Evolutionary conservation across 2,888 invertebrate species (phyloP).

Genomic region (Pinctada fucata): DNA sequence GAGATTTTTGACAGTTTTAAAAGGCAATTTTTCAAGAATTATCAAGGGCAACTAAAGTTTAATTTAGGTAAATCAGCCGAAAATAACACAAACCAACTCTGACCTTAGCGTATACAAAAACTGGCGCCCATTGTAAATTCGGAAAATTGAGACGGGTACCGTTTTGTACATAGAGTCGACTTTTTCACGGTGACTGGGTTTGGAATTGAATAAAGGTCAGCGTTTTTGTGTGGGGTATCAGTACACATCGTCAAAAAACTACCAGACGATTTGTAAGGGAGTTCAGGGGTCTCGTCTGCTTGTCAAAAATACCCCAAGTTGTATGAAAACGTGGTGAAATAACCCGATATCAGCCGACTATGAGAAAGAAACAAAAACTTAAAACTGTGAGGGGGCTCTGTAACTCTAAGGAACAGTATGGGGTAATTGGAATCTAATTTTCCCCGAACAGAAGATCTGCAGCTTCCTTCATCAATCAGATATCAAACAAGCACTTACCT

Average conservation of each 20-base stretch:
- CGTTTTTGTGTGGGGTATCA: slow-evolving; percentile 12
- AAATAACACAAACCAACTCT: slow-evolving; percentile 16
- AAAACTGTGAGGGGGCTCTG: no score
- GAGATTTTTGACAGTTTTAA: no score
- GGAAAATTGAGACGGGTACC: slow-evolving; percentile 19
- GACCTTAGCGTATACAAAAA: slow-evolving; percentile 16
- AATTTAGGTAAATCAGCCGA: slow-evolving; percentile 31
- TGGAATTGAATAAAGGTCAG: slow-evolving; percentile 26
- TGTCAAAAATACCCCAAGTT: no score
- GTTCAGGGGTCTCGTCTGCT: not conserved
- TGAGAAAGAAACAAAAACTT: no score
- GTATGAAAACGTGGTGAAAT: not conserved
- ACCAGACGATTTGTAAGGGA: not conserved
- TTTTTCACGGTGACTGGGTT: slow-evolving; percentile 27
- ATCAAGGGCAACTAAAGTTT: slow-evolving; percentile 21
- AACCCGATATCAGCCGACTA: not conserved
- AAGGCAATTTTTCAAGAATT: not conserved
- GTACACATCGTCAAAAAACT: slow-evolving; percentile 17
- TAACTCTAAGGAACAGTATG: not conserved
- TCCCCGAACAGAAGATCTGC: not conserved
- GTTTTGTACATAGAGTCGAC: slow-evolving; percentile 17
- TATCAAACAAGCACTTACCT: slow-evolving; percentile 6
- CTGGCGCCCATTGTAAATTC: slow-evolving; percentile 6
- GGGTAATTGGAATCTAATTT: not conserved
- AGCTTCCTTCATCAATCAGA: not conserved